Evolutionary conservation across 1,140 invertebrate species (phyloP), one percentile per base, ranked within the genome.

Genomic region (Calliopsis andreniformis): DNA sequence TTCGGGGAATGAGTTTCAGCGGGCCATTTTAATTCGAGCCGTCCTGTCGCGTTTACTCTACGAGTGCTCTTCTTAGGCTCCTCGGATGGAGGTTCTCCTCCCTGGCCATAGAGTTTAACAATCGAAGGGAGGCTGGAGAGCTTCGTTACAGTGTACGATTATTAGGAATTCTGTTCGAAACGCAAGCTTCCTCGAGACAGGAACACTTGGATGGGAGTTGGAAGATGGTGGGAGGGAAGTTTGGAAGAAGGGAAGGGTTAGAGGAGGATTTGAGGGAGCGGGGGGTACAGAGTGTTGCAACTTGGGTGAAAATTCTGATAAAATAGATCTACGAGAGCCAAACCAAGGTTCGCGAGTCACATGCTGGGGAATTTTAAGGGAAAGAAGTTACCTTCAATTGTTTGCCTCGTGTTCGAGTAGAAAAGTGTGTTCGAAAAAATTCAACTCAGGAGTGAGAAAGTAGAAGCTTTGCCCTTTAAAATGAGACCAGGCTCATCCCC

Each of bases 1-100:
- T 89, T 88, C 87, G 84, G 82, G 78, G 87, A 89, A 90, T 89
- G 89, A 90, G 87, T 90, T 89, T 89, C 87, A 87, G 81, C 86
- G 86, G 87, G 87, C 87, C 87, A 89, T 90, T 90, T 90, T 88
- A 90, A 90, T 90, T 89, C 83, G 76, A 82, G 82, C 39, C 70
- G 72, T 80, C 79, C 84, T 62, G 55, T 78, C 75, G 79, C 80
- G 70, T 77, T 67, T 76, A 64, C 67, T 83, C 51, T 70, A 5
- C 10, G 35, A 39, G 35, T 39, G 35, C 35, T 83, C 80, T 86
- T 80, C 82, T 82, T 76, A 77, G 39, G 84, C 76, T 83, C 18
- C 49, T 63, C 18, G 45, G 25, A 58, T 18, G 28, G n/a, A 39
- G 12, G 53, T 43, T 49, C 56, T 56, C 10, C 35, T 3, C 35